Base-by-base conservation (phyloP, 2,797 vertebrate genomes). In the Natrix natrix region DNA sequence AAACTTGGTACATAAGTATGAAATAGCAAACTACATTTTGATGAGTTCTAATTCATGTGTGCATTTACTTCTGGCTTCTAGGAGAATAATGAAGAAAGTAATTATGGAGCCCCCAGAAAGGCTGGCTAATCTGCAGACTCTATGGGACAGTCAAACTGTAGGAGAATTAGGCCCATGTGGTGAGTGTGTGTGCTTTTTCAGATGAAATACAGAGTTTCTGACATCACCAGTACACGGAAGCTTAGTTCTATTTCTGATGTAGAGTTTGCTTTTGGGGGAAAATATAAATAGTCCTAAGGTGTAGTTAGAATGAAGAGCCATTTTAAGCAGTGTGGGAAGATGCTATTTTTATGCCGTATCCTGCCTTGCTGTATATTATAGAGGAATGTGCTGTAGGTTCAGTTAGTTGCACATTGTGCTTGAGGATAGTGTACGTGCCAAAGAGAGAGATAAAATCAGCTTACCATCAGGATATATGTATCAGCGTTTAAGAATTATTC, bases 61-160 rank as follows among this genome's bases (percentile, higher is more conserved):
- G 8, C 20, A n/a, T 92, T 11, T 88, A 2, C 12, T 1, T 0
- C 94, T 92, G 93, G 5, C 59, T 37, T 97, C 20, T 95, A 99
- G 99, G 97, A 99, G 98, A 98, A 98, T 99, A 97, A 98, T 99
- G 98, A 99, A 99, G 97, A 99, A 99, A 96, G 98, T 99, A 89
- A 97, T 97, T 94, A 98, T 99, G 98, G 99, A 99, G 94, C 99
- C 99, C 94, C 96, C 98, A 12, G 99, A 99, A 95, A 98, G 99
- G 91, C 97, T 99, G 97, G 96, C 97, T 87, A 97, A 97, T 95
- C 98, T 99, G 94, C 99, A 99, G 97, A 97, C 97, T 83, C 95
- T 98, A 92, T 99, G 99, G 99, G 99, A 99, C 93, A 99, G 98
- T 97, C 99, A 99, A 97, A 98, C 98, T 52, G 97, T 98, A 92